phyloP scores from a whole-genome alignment of 1,140 invertebrate species.

The Centruroides vittatus region DNA sequence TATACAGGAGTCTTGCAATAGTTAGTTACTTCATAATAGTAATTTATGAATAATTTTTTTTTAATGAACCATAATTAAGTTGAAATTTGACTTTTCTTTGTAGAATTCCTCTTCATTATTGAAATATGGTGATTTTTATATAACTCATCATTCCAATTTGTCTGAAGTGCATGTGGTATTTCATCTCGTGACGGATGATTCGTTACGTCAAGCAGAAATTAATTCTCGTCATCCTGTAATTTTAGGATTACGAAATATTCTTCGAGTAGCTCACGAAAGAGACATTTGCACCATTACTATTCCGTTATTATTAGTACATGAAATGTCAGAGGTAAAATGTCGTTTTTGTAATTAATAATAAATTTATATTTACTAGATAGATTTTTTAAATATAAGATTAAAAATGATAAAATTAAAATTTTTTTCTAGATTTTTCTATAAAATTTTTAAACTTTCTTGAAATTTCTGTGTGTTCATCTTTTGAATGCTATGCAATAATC shows the following conservation, averaged over 20 bases:
- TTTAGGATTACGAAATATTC: constrained; percentile 80
- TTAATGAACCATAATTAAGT: too few relatives aligned
- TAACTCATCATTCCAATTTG: constrained; percentile 91
- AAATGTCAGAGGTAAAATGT: constrained; percentile 17
- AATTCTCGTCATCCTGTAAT: constrained; percentile 88
- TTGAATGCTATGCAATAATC: too few relatives aligned
- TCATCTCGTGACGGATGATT: constrained; percentile 71
- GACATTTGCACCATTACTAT: constrained; percentile 87
- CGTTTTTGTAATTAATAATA: not conserved
- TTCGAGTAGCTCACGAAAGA: constrained; percentile 83
- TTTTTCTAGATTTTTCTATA: too few relatives aligned
- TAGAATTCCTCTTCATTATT: constrained; percentile 1
- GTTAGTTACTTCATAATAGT: too few relatives aligned
- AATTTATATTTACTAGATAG: too few relatives aligned
- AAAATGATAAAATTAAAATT: too few relatives aligned
- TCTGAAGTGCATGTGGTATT: constrained; percentile 87
- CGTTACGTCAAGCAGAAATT: constrained; percentile 54
- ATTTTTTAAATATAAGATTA: too few relatives aligned
- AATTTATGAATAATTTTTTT: too few relatives aligned
- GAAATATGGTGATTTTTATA: constrained; percentile 80
- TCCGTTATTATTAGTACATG: constrained; percentile 78
- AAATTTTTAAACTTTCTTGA: too few relatives aligned
- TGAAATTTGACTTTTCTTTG: too few relatives aligned
- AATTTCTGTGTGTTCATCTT: too few relatives aligned
- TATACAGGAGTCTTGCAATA: too few relatives aligned